phyloP scores from a whole-genome alignment of 2,888 invertebrate species.

The Xestia xanthographa region DNA sequence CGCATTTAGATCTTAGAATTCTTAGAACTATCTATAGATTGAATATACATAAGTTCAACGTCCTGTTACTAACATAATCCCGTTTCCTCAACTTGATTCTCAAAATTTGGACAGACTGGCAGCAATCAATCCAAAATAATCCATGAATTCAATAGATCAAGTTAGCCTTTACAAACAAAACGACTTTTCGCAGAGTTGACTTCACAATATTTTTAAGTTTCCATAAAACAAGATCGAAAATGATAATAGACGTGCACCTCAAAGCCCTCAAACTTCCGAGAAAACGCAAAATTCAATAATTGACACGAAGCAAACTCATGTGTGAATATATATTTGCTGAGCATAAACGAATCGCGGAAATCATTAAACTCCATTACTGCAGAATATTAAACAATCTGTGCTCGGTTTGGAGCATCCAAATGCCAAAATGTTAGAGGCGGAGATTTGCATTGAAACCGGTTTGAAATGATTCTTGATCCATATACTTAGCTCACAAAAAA shows the following conservation, averaged over 20 bases:
- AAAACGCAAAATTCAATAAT: slow-evolving; percentile 42
- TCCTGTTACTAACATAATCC: background rate
- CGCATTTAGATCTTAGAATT: background rate
- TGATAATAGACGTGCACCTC: slow-evolving; percentile 21
- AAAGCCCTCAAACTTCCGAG: slow-evolving; percentile 26
- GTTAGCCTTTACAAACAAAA: slow-evolving; percentile 1
- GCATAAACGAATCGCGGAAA: slow-evolving; percentile 20
- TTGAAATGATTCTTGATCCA: slow-evolving; percentile 39
- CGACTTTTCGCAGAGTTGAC: slow-evolving; percentile 4
- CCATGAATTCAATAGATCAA: slow-evolving; percentile 5
- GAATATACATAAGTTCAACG: slow-evolving; percentile 24
- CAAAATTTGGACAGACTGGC: slow-evolving; percentile 22
- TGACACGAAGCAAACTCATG: slow-evolving; percentile 32
- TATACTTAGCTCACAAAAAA: slow-evolving; percentile 36
- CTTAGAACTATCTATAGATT: background rate
- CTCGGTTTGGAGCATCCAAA: slow-evolving; percentile 14
- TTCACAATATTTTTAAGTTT: slow-evolving; percentile 9
- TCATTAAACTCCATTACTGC: slow-evolving; percentile 22
- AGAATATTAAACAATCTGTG: slow-evolving; percentile 31
- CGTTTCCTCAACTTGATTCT: slow-evolving; percentile 20
- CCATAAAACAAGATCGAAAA: slow-evolving; percentile 15
- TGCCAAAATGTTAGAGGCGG: slow-evolving; percentile 38
- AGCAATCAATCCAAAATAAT: background rate
- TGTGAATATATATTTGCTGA: slow-evolving; percentile 49
- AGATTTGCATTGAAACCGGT: slow-evolving; percentile 55